Conservation (phyloP, 2,888 invertebrate genomes). For the Idaea straminata region DNA sequence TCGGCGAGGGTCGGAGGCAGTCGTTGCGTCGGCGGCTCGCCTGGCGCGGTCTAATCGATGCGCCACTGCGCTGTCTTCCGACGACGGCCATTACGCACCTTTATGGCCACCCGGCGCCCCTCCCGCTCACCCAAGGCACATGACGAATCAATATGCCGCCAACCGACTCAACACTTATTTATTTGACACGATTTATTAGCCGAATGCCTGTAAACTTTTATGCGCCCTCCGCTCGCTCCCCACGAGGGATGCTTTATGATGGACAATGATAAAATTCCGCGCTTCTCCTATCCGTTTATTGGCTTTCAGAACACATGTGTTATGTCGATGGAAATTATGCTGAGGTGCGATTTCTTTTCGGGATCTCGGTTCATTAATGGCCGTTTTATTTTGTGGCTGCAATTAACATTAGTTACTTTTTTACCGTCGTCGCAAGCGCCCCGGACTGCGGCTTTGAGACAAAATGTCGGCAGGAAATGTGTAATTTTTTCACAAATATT, state of each 20-base stretch:
- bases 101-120: constrained; percentile 79
- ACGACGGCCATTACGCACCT: constrained; percentile 87
- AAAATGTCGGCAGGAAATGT: constrained; percentile 73
- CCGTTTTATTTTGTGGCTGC: constrained; percentile 63
- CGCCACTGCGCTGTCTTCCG: constrained; percentile 85
- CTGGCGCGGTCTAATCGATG: constrained; percentile 76
- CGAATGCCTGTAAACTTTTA: constrained; percentile 79
- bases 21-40: constrained; percentile 74
- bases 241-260: constrained; percentile 69
- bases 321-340: constrained; percentile 37
- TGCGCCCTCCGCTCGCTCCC: constrained; percentile 49
- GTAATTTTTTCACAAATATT: constrained; percentile 77
- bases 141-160: constrained; percentile 81
- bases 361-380: constrained; percentile 65
- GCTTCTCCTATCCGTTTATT: constrained; percentile 70
- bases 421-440: constrained; percentile 49
- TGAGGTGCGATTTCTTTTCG: constrained; percentile 51
- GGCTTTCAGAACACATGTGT: constrained; percentile 65
- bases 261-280: constrained; percentile 75
- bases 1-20: constrained; percentile 26
- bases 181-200: constrained; percentile 80
- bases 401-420: constrained; percentile 72
- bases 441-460: constrained; percentile 52
- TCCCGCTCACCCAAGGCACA: constrained; percentile 74
- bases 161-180: constrained; percentile 80